These are phyloP conservation scores for Sarcophaga peregrina DNA, from an alignment of 1,140 invertebrate genomes.

Conservation along the genomic window DNA sequence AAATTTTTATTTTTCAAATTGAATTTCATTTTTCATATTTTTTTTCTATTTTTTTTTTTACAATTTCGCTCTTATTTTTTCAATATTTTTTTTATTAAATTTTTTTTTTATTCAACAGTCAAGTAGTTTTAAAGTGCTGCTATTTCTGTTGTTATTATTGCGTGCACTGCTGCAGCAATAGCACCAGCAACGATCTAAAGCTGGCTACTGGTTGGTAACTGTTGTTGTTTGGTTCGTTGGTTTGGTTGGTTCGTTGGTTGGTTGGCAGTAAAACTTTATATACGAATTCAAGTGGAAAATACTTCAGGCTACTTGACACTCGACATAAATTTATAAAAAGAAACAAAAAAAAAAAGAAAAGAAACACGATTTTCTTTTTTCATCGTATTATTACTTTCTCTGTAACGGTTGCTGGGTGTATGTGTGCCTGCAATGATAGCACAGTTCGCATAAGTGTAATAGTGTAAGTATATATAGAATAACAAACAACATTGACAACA, in stretches of 20 bases:
- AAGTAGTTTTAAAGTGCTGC: background rate
- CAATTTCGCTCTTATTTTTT: no score
- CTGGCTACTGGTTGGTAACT: background rate
- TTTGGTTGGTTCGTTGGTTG: background rate
- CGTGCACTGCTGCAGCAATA: background rate
- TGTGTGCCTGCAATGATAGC: no score
- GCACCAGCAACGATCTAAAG: background rate
- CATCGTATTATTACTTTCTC: no score
- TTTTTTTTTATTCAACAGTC: background rate
- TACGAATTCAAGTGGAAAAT: slow-evolving; percentile 35
- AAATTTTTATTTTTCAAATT: background rate
- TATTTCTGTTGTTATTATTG: background rate
- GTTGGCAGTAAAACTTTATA: slow-evolving; percentile 24
- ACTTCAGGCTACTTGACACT: slow-evolving; percentile 40
- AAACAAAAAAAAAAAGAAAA: no score
- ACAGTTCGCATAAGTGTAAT: no score
- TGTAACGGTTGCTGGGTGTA: no score
- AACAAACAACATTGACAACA: slow-evolving; percentile 13
- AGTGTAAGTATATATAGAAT: background rate
- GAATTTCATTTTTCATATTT: slow-evolving; percentile 19
- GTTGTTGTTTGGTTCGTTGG: no score
- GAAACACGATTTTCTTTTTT: no score
- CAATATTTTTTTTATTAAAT: no score
- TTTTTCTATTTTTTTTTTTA: background rate
- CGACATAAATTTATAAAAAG: slow-evolving; percentile 38